Conservation (phyloP, 2,888 invertebrate genomes). For the Pilophorus perplexus region DNA sequence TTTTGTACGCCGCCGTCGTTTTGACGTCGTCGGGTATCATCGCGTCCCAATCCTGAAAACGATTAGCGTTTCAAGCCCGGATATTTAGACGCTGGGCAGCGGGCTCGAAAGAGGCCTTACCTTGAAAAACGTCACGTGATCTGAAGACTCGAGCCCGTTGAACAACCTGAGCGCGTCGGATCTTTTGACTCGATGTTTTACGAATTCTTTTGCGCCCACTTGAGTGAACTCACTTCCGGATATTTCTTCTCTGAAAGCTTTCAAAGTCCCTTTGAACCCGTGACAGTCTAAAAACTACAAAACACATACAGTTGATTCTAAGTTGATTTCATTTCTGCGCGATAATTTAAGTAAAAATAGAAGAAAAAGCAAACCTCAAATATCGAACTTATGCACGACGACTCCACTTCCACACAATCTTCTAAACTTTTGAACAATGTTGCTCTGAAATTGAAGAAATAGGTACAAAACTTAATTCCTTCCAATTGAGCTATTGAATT, state of each 20-base stretch:
- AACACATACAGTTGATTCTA: neutral
- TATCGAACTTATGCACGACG: too few relatives aligned
- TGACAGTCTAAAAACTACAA: constrained; percentile 50
- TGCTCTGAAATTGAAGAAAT: too few relatives aligned
- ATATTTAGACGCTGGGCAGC: neutral
- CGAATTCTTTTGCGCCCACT: neutral
- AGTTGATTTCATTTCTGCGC: too few relatives aligned
- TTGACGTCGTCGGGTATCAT: constrained; percentile 50
- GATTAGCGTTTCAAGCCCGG: neutral
- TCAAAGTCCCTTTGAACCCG: constrained; percentile 50
- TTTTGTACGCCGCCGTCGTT: constrained; percentile 50
- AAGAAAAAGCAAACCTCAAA: neutral
- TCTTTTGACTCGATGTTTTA: constrained; percentile 43
- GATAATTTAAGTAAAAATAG: too few relatives aligned
- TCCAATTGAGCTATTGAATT: too few relatives aligned
- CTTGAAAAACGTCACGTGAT: constrained; percentile 50
- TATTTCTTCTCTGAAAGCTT: constrained; percentile 47
- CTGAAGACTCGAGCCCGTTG: constrained; percentile 47
- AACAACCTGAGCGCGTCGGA: constrained; percentile 47
- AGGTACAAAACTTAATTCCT: too few relatives aligned
- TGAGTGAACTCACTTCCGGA: constrained; percentile 10
- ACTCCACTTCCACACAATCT: too few relatives aligned
- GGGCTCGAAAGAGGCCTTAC: constrained; percentile 42
- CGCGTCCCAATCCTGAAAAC: constrained; percentile 51
- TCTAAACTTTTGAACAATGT: too few relatives aligned